Conservation (phyloP, 2,113 vertebrate species). For the Myrmophylax atrothorax region DNA sequence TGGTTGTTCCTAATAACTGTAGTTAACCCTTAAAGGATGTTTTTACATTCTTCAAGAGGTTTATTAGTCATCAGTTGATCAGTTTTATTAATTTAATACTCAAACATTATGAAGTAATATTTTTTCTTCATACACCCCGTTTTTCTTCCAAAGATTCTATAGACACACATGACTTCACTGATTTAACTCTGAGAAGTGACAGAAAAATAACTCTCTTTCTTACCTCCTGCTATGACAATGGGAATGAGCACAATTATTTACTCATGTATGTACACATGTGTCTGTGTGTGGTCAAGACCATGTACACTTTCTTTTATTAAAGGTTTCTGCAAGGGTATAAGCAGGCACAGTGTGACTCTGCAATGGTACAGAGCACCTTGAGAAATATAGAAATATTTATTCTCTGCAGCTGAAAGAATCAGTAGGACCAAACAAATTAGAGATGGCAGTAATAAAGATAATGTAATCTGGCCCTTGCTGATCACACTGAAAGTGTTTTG, state of each 20-base stretch:
- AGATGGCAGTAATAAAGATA: background rate
- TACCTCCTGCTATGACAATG: background rate
- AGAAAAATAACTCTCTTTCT: conserved; percentile 5
- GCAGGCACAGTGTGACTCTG: background rate
- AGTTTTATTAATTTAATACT: conserved; percentile 40
- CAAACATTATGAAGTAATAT: background rate
- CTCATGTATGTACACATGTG: background rate
- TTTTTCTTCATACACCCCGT: background rate
- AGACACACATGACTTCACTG: background rate
- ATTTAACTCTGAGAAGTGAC: background rate
- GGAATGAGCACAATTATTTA: background rate
- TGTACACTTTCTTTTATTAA: background rate
- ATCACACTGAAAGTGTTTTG: background rate
- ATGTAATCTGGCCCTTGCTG: background rate
- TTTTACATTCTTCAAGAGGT: conserved; percentile 27
- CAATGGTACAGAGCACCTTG: background rate
- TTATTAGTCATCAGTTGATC: background rate
- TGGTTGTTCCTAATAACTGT: background rate
- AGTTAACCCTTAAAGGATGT: background rate
- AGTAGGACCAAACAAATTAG: background rate
- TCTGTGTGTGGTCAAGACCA: background rate
- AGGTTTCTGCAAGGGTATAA: background rate
- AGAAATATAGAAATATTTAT: background rate
- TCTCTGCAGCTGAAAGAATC: background rate
- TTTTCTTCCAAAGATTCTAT: background rate